Conservation (phyloP, 2,888 invertebrate species). For the Acleris laterana region DNA sequence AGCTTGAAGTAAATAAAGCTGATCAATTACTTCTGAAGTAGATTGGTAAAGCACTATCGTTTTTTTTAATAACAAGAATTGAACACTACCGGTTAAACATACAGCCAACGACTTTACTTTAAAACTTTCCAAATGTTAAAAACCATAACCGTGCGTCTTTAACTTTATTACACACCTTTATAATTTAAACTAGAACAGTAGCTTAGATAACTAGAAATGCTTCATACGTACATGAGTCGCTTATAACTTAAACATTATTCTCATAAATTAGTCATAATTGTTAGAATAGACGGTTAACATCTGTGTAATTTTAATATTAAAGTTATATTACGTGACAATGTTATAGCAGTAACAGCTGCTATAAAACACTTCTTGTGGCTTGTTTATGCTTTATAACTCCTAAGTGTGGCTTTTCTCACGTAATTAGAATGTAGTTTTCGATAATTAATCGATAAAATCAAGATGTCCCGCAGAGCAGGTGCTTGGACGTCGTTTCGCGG, state of each 20-base stretch:
- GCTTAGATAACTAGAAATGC: too few species aligned
- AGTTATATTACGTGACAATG: conserved; percentile 10
- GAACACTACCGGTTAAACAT: too few species aligned
- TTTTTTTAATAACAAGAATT: too few species aligned
- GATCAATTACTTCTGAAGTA: too few species aligned
- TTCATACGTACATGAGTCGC: too few species aligned
- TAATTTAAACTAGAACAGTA: too few species aligned
- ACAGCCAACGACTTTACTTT: too few species aligned
- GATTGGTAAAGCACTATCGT: too few species aligned
- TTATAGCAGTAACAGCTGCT: conserved; percentile 47
- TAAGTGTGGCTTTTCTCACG: conserved; percentile 47
- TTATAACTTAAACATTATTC: neutral
- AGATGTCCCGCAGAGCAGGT: conserved; percentile 9
- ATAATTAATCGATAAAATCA: conserved; percentile 53
- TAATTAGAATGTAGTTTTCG: conserved; percentile 48
- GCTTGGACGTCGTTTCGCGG: neutral
- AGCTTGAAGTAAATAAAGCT: too few species aligned
- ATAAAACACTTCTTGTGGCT: conserved; percentile 51
- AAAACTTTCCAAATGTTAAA: too few species aligned
- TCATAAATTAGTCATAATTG: conserved; percentile 9
- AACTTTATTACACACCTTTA: too few species aligned
- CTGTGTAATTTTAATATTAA: conserved; percentile 12
- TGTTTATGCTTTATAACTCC: conserved; percentile 39
- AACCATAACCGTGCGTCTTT: too few species aligned
- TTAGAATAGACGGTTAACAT: neutral